A percentile compares a stretch with the other conserved stretches of the same genome.
phyloP scores from a whole-genome alignment of 2,888 invertebrate species.

The Augiades crinisus region DNA sequence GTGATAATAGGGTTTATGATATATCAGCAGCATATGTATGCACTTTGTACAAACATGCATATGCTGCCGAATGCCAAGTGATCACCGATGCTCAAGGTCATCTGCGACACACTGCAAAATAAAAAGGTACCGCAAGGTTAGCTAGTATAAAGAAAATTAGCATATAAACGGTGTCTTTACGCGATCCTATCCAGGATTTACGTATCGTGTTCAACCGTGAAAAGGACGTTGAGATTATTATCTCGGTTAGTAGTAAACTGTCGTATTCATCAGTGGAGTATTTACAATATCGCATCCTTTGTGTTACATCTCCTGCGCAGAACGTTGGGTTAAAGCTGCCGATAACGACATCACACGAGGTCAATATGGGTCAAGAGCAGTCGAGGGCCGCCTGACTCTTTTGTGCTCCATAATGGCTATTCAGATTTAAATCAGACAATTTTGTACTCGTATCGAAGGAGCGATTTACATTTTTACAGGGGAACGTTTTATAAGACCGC shows the following conservation, averaged over 20 bases:
- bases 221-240: not conserved
- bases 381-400: not conserved
- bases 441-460: too few relatives aligned
- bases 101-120: too few relatives aligned
- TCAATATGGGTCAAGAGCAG: slow-evolving; percentile 1
- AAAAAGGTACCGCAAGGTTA: too few relatives aligned
- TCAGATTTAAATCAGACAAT: not conserved
- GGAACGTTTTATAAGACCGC: not conserved
- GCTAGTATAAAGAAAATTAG: not conserved
- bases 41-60: too few relatives aligned
- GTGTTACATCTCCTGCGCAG: not conserved
- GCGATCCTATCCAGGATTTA: not conserved
- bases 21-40: too few relatives aligned
- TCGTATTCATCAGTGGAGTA: not conserved
- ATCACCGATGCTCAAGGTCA: too few relatives aligned
- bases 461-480: not conserved
- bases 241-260: not conserved
- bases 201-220: too few relatives aligned
- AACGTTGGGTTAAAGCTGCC: not conserved
- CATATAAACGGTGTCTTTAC: not conserved
- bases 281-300: not conserved
- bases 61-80: too few relatives aligned
- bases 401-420: slow-evolving; percentile 1
- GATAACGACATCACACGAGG: not conserved
- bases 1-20: too few relatives aligned